These are phyloP conservation scores for Rhinopomastus cyanomelas DNA, from an alignment of 2,113 vertebrate genomes.

Conservation along the genomic window DNA sequence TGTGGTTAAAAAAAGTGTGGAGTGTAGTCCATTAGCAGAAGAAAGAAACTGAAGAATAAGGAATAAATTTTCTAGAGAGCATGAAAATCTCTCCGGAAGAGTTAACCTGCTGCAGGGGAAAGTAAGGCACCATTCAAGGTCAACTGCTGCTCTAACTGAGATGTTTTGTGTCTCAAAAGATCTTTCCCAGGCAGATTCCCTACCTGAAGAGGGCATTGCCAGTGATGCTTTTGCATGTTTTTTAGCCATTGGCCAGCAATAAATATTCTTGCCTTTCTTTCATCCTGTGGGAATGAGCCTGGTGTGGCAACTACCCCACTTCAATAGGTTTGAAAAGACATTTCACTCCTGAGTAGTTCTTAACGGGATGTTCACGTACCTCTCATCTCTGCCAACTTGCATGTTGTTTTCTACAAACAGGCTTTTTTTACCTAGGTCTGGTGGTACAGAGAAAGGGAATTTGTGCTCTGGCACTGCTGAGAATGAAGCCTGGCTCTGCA, in stretches of 20 bases:
- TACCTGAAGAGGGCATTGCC: background rate
- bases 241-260: background rate
- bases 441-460: background rate
- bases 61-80: background rate
- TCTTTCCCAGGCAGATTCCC: background rate
- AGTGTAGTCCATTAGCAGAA: background rate
- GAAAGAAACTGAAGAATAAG: background rate
- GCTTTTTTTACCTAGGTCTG: background rate
- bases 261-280: background rate
- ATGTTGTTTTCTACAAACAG: background rate
- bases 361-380: background rate
- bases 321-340: background rate
- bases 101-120: background rate
- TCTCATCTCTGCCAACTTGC: background rate
- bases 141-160: background rate
- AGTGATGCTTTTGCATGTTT: background rate
- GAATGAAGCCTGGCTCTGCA: background rate
- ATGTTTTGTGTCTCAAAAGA: background rate
- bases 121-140: accelerated
- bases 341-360: background rate
- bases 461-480: background rate
- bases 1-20: background rate
- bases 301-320: background rate
- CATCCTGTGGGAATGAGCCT: background rate
- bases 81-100: accelerated